A percentile compares a stretch with the other conserved stretches of the same genome.
Evolutionary conservation across 2,888 invertebrate genomes (phyloP).

Genomic region (Lochmaea capreae): DNA sequence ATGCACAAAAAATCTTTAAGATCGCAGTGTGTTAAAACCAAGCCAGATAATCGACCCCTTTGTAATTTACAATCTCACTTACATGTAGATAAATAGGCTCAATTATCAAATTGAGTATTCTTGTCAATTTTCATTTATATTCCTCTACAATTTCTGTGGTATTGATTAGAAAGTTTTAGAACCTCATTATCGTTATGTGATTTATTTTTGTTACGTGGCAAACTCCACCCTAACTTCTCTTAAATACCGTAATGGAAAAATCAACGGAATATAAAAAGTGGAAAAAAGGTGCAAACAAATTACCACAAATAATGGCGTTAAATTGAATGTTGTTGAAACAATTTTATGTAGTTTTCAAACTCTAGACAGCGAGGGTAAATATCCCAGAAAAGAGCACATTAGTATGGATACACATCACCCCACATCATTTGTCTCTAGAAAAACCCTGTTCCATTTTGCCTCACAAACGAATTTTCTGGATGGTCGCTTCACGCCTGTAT

Average conservation of each 20-base stretch:
- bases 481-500: slow-evolving; percentile 62
- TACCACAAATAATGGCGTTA: slow-evolving; percentile 46
- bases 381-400: slow-evolving; percentile 48
- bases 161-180: too few species aligned
- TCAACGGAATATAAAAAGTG: slow-evolving; percentile 22
- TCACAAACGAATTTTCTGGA: slow-evolving; percentile 67
- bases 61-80: too few species aligned
- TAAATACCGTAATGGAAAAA: slow-evolving; percentile 19
- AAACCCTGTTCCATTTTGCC: slow-evolving; percentile 66
- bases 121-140: too few species aligned
- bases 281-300: slow-evolving; percentile 40
- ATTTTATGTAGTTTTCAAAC: slow-evolving; percentile 46
- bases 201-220: neutral
- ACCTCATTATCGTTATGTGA: too few species aligned
- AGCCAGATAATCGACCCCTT: too few species aligned
- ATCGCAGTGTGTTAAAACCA: too few species aligned
- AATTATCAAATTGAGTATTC: too few species aligned
- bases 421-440: slow-evolving; percentile 66
- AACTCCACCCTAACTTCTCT: slow-evolving; percentile 2
- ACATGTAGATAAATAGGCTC: too few species aligned
- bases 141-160: too few species aligned
- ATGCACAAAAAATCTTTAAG: too few species aligned
- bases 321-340: slow-evolving; percentile 48
- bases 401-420: slow-evolving; percentile 60
- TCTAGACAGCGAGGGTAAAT: slow-evolving; percentile 40